These are phyloP conservation scores for Sebastes schlegelii DNA, from an alignment of 2,113 vertebrate species.

Conservation along the genomic window DNA sequence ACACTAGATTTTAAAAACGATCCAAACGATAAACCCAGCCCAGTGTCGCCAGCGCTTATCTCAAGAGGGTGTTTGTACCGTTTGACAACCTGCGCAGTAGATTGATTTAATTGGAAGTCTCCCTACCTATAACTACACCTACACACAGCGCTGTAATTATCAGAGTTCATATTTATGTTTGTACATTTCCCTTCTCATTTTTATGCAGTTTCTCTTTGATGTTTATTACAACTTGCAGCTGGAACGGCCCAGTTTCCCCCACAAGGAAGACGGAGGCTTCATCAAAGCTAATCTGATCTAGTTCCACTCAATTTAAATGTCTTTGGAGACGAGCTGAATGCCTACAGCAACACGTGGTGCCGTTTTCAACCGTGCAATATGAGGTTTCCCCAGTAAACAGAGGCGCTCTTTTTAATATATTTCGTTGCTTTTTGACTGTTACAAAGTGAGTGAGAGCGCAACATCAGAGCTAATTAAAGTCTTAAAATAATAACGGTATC, in stretches of 20 bases:
- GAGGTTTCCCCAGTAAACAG: neutral
- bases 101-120: neutral
- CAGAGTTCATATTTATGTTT: slow-evolving; percentile 21
- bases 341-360: slow-evolving; percentile 36
- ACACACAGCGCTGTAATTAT: neutral
- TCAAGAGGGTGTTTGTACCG: slow-evolving; percentile 5
- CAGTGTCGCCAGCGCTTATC: too few relatives aligned
- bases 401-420: neutral
- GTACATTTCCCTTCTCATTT: slow-evolving; percentile 11
- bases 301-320: slow-evolving; percentile 38
- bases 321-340: slow-evolving; percentile 20
- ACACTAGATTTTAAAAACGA: too few relatives aligned
- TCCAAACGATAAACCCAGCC: too few relatives aligned
- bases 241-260: slow-evolving; percentile 24
- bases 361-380: neutral
- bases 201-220: slow-evolving; percentile 41
- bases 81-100: neutral
- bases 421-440: slow-evolving; percentile 6
- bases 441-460: neutral
- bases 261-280: slow-evolving; percentile 39
- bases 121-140: neutral
- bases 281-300: slow-evolving; percentile 56
- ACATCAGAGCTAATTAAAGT: slow-evolving; percentile 16
- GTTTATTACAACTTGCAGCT: slow-evolving; percentile 29
- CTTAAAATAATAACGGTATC: neutral